Evolutionary conservation across 2,888 invertebrate species (phyloP), one percentile per base, ranked within the genome.

Genomic region (Caenorhabditis virilis): DNA sequence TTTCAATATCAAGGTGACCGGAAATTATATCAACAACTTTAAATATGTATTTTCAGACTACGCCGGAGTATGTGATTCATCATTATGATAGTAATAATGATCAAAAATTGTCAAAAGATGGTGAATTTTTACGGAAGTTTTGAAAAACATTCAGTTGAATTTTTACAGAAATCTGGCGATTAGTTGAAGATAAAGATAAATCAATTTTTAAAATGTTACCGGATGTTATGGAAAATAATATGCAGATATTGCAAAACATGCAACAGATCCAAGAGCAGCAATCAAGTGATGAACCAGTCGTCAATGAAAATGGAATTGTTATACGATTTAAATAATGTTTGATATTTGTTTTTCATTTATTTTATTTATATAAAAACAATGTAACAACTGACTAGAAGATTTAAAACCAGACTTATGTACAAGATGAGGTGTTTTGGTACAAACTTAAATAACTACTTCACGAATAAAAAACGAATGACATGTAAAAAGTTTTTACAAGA

Each of bases 341-440:
- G n/a, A n/a, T n/a, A n/a, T n/a, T n/a, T n/a, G n/a, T n/a, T n/a
- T n/a, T n/a, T n/a, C n/a, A n/a, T n/a, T n/a, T n/a, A n/a, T n/a
- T n/a, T n/a, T n/a, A n/a, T n/a, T n/a, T n/a, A n/a, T n/a, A n/a
- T n/a, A n/a, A n/a, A n/a, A n/a, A n/a, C n/a, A n/a, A n/a, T n/a
- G n/a, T n/a, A n/a, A n/a, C 52, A 53, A 57, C n/a, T 57, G 62
- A 63, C 62, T 63, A 63, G 62, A 39, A 20, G 15, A 35, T 48
- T 43, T 26, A 25, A 50, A 43, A 57, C 48, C 46, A 45, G 50
- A 35, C 13, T 39, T 15, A 43, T 20, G 3, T 20, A 22, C 20
- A 39, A 60, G 16, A 16, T 23, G 30, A 16, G n/a, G n/a, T 42
- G 7, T 13, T 27, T 30, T 23, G 18, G 38, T 27, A 45, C 26